These are phyloP conservation scores for Ramphastos sulfuratus DNA, from an alignment of 2,113 vertebrate genomes.

Conservation along the genomic window DNA sequence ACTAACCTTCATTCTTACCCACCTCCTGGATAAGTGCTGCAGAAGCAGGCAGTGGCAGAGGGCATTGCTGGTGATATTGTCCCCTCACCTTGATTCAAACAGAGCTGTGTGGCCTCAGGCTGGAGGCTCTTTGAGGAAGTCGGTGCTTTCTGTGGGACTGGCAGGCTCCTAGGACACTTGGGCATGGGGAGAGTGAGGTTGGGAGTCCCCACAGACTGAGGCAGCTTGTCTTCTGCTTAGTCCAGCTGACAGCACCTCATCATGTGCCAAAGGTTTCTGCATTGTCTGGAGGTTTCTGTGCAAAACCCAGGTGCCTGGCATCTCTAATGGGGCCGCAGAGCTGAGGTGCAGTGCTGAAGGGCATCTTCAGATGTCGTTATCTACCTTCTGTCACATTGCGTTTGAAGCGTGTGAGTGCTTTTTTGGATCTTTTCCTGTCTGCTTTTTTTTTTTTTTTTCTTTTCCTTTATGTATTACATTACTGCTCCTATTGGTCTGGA, in stretches of 20 bases:
- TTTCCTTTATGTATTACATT: not conserved
- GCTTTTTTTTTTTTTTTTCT: not conserved
- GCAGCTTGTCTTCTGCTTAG: not conserved
- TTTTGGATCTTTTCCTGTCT: not conserved
- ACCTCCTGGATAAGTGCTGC: not conserved
- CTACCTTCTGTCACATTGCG: not conserved
- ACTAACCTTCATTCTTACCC: not conserved
- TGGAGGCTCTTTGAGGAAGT: not conserved
- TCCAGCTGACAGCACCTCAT: not conserved
- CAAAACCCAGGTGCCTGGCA: not conserved
- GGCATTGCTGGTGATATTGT: rapidly evolving
- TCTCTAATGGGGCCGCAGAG: not conserved
- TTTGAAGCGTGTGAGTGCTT: not conserved
- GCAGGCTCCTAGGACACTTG: not conserved
- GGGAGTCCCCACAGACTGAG: not conserved
- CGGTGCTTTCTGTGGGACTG: not conserved
- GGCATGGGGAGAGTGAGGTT: rapidly evolving
- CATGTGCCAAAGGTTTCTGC: not conserved
- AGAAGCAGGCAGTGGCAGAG: rapidly evolving
- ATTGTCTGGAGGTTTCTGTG: not conserved
- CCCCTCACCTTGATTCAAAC: rapidly evolving
- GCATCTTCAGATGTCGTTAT: not conserved
- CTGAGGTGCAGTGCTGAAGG: not conserved
- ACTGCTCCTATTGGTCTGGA: not conserved
- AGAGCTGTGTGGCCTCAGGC: not conserved